phyloP scores from a whole-genome alignment of 2,113 vertebrate genomes.

The Eonycteris spelaea region DNA sequence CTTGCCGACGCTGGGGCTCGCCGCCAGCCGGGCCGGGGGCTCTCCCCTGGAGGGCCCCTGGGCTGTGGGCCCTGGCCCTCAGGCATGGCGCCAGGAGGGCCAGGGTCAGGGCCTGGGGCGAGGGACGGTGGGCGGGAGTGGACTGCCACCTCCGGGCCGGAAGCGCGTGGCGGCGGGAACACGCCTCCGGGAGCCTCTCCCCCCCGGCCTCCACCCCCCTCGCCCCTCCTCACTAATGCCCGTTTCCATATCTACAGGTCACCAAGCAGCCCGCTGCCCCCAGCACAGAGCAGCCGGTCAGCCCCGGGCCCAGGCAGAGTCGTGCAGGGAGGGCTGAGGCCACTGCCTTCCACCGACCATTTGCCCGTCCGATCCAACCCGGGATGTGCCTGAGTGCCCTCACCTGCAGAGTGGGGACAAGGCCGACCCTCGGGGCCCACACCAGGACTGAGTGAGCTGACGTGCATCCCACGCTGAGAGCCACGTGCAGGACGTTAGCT shows the following conservation, averaged over 20 bases:
- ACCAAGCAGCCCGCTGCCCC: not conserved
- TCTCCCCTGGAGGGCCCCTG: not conserved
- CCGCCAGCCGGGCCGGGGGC: too few relatives aligned
- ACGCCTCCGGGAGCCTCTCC: not conserved
- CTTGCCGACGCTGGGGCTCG: not conserved
- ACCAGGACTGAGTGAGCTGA: not conserved
- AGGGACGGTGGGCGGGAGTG: not conserved
- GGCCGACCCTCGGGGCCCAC: not conserved
- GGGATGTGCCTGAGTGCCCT: not conserved
- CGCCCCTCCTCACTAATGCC: not conserved
- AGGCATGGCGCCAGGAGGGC: not conserved
- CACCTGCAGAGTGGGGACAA: not conserved
- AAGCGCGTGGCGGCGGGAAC: not conserved
- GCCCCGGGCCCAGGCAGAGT: too few relatives aligned
- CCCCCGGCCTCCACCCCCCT: not conserved
- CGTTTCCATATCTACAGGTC: not conserved
- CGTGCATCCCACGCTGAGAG: not conserved
- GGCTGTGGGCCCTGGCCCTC: not conserved
- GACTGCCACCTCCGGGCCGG: rapidly evolving
- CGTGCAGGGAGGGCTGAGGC: not conserved
- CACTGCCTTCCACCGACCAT: not conserved
- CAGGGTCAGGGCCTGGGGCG: not conserved
- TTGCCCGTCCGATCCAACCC: not conserved
- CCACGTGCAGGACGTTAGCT: not conserved
- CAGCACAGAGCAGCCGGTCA: not conserved